Evolutionary conservation across 1,140 invertebrate genomes (phyloP), one percentile per base, ranked within the genome.

Genomic region (Hycleus phaleratus): DNA sequence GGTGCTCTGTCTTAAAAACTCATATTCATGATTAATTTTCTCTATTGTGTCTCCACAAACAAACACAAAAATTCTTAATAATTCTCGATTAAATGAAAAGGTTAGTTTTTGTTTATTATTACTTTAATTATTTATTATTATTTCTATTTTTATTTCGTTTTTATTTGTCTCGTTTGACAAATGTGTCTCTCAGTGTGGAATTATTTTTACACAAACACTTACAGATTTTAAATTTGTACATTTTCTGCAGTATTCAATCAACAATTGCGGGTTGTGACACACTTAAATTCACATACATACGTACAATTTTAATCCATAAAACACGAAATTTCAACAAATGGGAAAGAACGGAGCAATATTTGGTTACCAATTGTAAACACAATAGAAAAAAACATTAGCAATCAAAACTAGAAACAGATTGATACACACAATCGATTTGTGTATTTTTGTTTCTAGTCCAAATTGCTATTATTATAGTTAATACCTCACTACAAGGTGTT

Each of bases 1-100:
- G 88, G 86, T 76, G 85, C 87, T 78, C 83, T 86, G 75, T 85
- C 85, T 76, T 86, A 81, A 82, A 78, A 70, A 55, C 32, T 48
- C 4, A n/a, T 11, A 4, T 42, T 42, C 9, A 8, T n/a, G 11
- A 42, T 42, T 42, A 42, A n/a, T n/a, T 18, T 18, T 18, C 18
- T 18, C 18, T 18, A 18, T 18, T 18, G 18, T 18, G 18, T 18
- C 18, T 18, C 18, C 18, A 18, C 18, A 18, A 18, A 18, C 18
- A 18, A 18, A 18, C 18, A 18, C 18, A 18, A 18, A 18, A 18
- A 18, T 18, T 18, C 18, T 18, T 42, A 42, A 42, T n/a, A 58
- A 62, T 57, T n/a, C 18, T 18, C 18, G 18, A 18, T 18, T 18
- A 18, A 18, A 18, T 18, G 1, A 63, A 60, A 71, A 72, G 69